Conservation (phyloP, 2,113 vertebrate genomes). For the Macrotis lagotis region DNA sequence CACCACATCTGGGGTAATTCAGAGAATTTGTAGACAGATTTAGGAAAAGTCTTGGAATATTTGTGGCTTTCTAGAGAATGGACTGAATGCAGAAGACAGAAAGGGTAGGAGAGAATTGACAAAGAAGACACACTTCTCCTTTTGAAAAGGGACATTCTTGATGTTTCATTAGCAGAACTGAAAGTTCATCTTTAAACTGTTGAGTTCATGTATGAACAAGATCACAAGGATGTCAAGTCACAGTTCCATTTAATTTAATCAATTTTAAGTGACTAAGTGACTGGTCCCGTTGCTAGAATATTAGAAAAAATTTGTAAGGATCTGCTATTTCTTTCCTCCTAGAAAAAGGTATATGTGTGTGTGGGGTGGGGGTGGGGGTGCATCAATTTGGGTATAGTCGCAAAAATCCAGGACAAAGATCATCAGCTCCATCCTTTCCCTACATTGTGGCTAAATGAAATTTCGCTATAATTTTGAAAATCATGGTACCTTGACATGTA, state of each 20-base stretch:
- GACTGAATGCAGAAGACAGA: background rate
- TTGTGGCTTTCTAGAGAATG: conserved; percentile 76
- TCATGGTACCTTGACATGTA: background rate
- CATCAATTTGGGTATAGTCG: background rate
- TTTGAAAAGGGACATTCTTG: conserved; percentile 54
- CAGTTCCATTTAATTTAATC: background rate
- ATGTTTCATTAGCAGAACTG: conserved; percentile 49
- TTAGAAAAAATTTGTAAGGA: background rate
- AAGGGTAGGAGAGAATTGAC: background rate
- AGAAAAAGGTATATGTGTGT: background rate
- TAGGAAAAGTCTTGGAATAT: conserved; percentile 69
- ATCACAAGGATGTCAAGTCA: background rate
- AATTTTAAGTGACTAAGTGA: background rate
- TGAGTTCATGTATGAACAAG: background rate
- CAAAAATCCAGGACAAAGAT: too few species aligned
- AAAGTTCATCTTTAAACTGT: background rate
- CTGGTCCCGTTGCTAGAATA: background rate
- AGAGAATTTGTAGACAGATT: conserved; percentile 63
- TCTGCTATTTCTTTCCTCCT: background rate
- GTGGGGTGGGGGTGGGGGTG: too few species aligned
- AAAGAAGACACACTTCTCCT: conserved; percentile 67
- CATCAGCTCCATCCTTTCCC: too few species aligned
- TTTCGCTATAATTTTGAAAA: too few species aligned
- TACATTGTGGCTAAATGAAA: too few species aligned
- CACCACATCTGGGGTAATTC: conserved; percentile 9